phyloP scores from a whole-genome alignment of 2,888 invertebrate genomes.

The Eumacrocentrus americanus region DNA sequence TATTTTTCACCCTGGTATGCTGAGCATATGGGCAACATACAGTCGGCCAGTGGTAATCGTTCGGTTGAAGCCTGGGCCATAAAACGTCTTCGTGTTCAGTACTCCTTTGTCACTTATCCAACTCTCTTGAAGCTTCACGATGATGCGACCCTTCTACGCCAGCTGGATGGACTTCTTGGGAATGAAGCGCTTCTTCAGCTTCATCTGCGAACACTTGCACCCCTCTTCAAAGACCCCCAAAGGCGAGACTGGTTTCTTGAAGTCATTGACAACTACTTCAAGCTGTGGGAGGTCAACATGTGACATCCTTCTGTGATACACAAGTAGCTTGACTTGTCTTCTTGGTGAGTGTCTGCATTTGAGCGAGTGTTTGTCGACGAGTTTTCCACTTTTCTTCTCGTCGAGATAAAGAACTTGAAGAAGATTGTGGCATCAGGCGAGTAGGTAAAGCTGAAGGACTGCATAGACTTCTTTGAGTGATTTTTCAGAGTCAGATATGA shows the following conservation, averaged over 20 bases:
- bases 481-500: background rate
- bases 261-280: conserved; percentile 87
- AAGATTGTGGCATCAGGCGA: too few species aligned
- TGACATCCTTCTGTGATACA: conserved; percentile 58
- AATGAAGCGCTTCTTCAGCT: conserved; percentile 86
- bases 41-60: conserved; percentile 77
- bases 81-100: conserved; percentile 73
- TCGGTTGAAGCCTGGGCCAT: conserved; percentile 80
- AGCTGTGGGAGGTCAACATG: conserved; percentile 90
- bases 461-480: background rate
- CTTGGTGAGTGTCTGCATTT: background rate
- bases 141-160: conserved; percentile 73
- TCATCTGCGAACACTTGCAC: conserved; percentile 78
- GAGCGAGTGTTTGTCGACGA: background rate
- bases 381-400: too few species aligned
- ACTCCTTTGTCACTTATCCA: conserved; percentile 82
- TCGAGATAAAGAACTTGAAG: too few species aligned
- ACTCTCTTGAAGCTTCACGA: conserved; percentile 82
- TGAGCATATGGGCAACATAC: conserved; percentile 74
- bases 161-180: conserved; percentile 74
- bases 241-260: conserved; percentile 82
- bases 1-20: conserved; percentile 87
- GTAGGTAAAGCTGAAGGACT: too few species aligned
- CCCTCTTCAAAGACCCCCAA: conserved; percentile 79
- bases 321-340: background rate